A percentile compares a stretch with the other conserved stretches of the same genome.
Evolutionary conservation across 2,797 vertebrate species (phyloP).

Genomic region (Dipus sagitta): DNA sequence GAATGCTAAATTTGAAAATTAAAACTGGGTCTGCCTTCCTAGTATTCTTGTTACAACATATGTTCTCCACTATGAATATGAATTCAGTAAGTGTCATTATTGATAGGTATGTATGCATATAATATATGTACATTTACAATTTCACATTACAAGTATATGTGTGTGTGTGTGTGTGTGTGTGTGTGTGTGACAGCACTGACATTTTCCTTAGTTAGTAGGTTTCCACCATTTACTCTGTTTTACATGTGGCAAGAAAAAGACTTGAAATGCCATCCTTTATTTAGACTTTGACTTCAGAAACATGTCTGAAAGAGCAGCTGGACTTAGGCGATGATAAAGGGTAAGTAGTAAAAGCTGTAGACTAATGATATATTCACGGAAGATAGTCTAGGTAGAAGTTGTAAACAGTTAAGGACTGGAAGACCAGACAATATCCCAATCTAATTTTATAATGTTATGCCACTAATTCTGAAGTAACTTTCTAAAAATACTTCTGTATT

Average conservation of each 20-base stretch:
- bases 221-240: neutral
- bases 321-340: neutral
- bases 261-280: constrained; percentile 25
- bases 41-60: constrained; percentile 43
- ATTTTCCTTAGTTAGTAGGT: neutral
- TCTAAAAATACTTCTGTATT: neutral
- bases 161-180: neutral
- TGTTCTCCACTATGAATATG: constrained; percentile 19
- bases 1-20: constrained; percentile 38
- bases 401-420: neutral
- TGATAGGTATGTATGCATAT: constrained; percentile 25
- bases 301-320: neutral
- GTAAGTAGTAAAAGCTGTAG: neutral
- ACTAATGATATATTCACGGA: neutral
- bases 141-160: constrained; percentile 23
- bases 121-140: constrained; percentile 5
- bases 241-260: constrained; percentile 10
- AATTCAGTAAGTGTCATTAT: constrained; percentile 56
- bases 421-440: neutral
- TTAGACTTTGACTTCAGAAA: neutral
- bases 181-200: neutral
- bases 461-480: constrained; percentile 41
- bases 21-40: constrained; percentile 54
- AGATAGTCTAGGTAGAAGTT: neutral
- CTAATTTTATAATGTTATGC: neutral